Evolutionary conservation across 2,113 vertebrate species (phyloP).

Genomic region (Poecile atricapillus): DNA sequence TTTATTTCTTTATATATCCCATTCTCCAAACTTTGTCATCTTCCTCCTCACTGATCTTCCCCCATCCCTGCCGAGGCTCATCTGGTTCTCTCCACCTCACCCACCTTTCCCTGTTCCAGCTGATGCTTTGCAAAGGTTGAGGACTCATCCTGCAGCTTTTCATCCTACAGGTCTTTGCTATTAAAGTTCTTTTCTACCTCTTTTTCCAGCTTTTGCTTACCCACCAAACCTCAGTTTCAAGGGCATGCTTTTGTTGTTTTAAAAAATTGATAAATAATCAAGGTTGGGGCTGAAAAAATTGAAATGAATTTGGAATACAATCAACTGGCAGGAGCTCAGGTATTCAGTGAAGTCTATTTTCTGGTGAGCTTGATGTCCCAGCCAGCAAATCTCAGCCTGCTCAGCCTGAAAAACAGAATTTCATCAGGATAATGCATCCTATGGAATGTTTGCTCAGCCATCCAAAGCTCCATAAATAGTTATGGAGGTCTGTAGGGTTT

Average conservation of each 20-base stretch:
- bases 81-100: background rate
- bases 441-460: background rate
- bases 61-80: too few species aligned
- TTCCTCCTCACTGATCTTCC: background rate
- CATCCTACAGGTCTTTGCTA: background rate
- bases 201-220: background rate
- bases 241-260: background rate
- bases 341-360: background rate
- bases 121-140: background rate
- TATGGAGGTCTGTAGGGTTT: background rate
- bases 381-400: background rate
- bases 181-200: background rate
- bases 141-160: background rate
- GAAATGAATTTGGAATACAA: background rate
- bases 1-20: background rate
- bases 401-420: background rate
- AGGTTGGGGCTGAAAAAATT: background rate
- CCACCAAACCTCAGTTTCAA: background rate
- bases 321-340: background rate
- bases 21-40: background rate
- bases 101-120: background rate
- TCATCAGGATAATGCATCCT: background rate
- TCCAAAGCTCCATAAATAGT: background rate
- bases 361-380: background rate
- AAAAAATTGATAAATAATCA: background rate